Conservation (phyloP, 2,888 invertebrate species). For the Halictus ligatus region DNA sequence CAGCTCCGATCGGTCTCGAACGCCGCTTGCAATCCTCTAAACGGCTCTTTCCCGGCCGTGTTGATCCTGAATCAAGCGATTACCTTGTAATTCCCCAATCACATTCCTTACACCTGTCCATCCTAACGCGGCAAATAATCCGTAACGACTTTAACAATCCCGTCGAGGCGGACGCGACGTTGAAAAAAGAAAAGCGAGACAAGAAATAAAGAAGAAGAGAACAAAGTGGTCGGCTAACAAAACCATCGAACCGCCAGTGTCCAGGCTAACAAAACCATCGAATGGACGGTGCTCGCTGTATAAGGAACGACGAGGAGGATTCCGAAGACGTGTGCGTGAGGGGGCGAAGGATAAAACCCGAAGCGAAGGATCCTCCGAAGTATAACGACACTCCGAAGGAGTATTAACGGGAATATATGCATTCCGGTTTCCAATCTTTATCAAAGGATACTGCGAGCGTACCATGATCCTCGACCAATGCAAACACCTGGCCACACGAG, state of each 20-base stretch:
- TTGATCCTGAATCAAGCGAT: conserved; percentile 12
- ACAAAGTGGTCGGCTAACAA: conserved; percentile 10
- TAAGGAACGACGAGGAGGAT: conserved; percentile 23
- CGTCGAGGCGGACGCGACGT: not conserved
- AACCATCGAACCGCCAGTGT: not conserved
- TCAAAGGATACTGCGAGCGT: conserved; percentile 55
- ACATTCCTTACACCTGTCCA: conserved; percentile 4
- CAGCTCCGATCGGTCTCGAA: not conserved
- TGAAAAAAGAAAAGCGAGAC: no score
- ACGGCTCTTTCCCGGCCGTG: not conserved
- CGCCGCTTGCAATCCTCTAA: not conserved
- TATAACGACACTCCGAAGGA: not conserved
- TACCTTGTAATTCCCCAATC: conserved; percentile 15
- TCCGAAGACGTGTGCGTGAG: not conserved
- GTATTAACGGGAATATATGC: conserved; percentile 62
- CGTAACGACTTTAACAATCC: conserved; percentile 2
- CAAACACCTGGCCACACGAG: conserved; percentile 18
- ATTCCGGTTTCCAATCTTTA: conserved; percentile 58
- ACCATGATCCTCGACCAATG: conserved; percentile 27
- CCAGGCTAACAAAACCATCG: not conserved
- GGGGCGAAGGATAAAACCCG: conserved; percentile 44
- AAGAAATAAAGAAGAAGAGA: not conserved
- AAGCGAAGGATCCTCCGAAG: conserved; percentile 53
- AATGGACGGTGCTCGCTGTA: conserved; percentile 39
- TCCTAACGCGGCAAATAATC: conserved; percentile 7